Conservation (phyloP, 2,797 vertebrate genomes). For the Sebastes reedi region DNA sequence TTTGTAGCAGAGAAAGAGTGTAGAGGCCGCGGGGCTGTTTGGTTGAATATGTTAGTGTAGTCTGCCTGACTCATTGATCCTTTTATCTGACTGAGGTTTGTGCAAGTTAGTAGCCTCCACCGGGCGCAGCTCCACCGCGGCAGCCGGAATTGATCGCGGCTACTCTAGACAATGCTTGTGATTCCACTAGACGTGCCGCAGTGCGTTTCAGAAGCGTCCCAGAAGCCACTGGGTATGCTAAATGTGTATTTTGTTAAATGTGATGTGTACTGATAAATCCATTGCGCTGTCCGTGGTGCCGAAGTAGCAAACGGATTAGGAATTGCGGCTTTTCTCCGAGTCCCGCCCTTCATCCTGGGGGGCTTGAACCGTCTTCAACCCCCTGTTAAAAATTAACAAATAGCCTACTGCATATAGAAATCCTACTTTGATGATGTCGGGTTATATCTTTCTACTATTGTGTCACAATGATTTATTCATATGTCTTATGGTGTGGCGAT, state of each 20-base stretch:
- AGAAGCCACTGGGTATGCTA: not conserved
- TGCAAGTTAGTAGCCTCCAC: too few species aligned
- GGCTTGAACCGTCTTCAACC: not conserved
- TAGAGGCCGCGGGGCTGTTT: too few species aligned
- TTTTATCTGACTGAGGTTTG: too few species aligned
- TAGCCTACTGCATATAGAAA: not conserved
- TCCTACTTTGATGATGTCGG: not conserved
- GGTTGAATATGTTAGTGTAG: too few species aligned
- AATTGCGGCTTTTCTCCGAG: not conserved
- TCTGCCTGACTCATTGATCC: too few species aligned
- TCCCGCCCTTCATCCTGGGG: not conserved
- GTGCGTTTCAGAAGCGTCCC: not conserved
- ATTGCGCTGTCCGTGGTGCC: too few species aligned
- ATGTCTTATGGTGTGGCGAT: not conserved
- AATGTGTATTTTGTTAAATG: not conserved
- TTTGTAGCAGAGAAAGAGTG: too few species aligned
- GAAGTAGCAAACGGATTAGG: not conserved
- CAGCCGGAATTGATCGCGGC: not conserved
- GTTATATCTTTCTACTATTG: not conserved
- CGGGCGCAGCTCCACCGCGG: accelerated
- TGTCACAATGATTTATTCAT: not conserved
- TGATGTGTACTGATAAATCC: not conserved
- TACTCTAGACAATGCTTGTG: not conserved
- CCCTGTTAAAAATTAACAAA: not conserved
- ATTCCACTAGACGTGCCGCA: not conserved